Conservation (phyloP, 2,113 vertebrate genomes). For the Anolis sagrei region DNA sequence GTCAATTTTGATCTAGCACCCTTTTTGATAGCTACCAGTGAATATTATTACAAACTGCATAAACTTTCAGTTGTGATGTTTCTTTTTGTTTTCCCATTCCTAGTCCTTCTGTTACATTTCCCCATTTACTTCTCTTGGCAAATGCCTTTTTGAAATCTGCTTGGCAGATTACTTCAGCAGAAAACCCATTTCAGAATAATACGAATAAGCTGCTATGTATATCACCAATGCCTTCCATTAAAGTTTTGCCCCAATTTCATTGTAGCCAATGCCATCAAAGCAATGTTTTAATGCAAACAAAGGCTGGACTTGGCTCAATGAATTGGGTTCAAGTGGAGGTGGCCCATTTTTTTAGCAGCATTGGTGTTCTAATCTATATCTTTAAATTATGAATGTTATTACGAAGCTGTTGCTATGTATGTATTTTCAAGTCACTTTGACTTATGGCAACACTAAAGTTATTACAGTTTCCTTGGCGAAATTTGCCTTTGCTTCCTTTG, state of each 20-base stretch:
- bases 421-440: no score
- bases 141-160: neutral
- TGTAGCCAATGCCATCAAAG: neutral
- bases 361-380: neutral
- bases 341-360: neutral
- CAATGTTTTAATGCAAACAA: neutral
- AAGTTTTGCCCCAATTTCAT: neutral
- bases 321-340: neutral
- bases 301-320: neutral
- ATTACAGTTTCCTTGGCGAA: no score
- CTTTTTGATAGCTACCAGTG: no score
- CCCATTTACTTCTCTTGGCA: neutral
- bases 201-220: neutral
- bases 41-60: neutral
- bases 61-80: neutral
- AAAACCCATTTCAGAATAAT: neutral
- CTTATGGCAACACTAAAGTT: no score
- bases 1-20: no score
- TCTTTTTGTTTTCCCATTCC: neutral
- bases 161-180: neutral
- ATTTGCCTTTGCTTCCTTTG: no score
- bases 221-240: neutral
- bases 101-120: neutral
- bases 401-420: no score
- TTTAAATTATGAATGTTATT: no score